These are phyloP conservation scores for Sterrhoptilus dennistouni DNA, from an alignment of 2,113 vertebrate genomes.

Conservation along the genomic window DNA sequence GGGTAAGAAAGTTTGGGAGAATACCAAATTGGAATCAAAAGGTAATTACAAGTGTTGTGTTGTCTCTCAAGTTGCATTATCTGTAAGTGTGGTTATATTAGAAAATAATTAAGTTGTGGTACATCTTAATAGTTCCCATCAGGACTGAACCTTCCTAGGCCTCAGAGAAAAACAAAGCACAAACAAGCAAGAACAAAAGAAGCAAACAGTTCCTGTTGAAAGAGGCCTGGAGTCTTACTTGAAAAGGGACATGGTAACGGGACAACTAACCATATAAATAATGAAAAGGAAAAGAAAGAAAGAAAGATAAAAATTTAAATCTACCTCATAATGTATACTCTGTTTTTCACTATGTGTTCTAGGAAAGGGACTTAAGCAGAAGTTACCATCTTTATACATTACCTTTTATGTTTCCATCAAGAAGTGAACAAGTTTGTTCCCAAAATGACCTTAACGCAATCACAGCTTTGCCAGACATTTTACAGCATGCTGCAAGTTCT, in stretches of 20 bases:
- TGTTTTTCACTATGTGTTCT: neutral
- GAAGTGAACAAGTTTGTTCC: neutral
- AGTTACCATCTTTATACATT: neutral
- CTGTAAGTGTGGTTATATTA: neutral
- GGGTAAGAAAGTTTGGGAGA: neutral
- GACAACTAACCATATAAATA: neutral
- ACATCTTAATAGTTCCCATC: neutral
- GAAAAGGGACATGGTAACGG: neutral
- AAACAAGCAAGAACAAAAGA: neutral
- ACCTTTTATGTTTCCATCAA: neutral
- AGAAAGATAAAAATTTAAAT: neutral
- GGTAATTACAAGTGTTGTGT: neutral
- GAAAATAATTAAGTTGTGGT: neutral
- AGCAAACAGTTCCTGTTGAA: neutral
- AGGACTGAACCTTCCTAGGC: neutral
- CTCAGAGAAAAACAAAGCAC: neutral
- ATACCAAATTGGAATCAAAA: neutral
- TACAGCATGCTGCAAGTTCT: neutral
- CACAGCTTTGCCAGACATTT: accelerated
- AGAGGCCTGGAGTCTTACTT: neutral
- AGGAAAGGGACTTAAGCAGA: neutral
- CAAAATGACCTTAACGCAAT: neutral
- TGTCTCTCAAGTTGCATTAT: neutral
- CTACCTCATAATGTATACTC: neutral
- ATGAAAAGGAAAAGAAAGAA: neutral